These are phyloP conservation scores for Crocidura indochinensis DNA, from an alignment of 2,797 vertebrate genomes.

Conservation along the genomic window DNA sequence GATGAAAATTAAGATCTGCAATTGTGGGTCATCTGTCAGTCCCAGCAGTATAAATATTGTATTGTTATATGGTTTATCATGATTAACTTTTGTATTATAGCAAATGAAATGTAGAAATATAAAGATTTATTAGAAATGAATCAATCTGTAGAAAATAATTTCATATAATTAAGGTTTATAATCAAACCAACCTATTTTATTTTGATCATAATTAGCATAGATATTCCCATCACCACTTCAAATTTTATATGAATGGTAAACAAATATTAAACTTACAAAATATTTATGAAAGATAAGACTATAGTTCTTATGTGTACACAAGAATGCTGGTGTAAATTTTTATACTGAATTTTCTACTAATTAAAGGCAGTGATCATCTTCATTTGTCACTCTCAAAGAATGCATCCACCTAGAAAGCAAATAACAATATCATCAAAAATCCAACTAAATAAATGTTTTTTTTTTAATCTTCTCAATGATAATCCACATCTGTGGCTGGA, in stretches of 20 bases:
- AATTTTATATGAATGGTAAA: not conserved
- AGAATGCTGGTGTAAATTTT: not conserved
- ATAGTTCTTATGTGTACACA: constrained; percentile 10
- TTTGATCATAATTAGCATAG: not conserved
- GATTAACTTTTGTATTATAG: not conserved
- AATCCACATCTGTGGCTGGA: not conserved
- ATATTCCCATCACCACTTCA: not conserved
- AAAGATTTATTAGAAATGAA: not conserved
- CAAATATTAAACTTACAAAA: not conserved
- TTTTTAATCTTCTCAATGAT: not conserved
- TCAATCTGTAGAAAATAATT: not conserved
- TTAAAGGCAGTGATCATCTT: constrained; percentile 8
- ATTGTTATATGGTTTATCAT: constrained; percentile 79
- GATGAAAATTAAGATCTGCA: constrained; percentile 69
- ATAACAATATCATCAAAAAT: not conserved
- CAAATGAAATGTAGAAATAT: not conserved
- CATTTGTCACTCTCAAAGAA: not conserved
- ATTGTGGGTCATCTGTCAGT: constrained; percentile 66
- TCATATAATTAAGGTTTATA: not conserved
- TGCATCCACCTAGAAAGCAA: constrained; percentile 46
- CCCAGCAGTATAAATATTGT: constrained; percentile 78
- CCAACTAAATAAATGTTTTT: not conserved
- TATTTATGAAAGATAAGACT: not conserved
- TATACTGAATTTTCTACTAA: not conserved
- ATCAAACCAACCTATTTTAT: constrained; percentile 10